A percentile compares a stretch with the other conserved stretches of the same genome.
phyloP scores from a whole-genome alignment of 1,140 invertebrate genomes.

The Megalopta genalis region DNA sequence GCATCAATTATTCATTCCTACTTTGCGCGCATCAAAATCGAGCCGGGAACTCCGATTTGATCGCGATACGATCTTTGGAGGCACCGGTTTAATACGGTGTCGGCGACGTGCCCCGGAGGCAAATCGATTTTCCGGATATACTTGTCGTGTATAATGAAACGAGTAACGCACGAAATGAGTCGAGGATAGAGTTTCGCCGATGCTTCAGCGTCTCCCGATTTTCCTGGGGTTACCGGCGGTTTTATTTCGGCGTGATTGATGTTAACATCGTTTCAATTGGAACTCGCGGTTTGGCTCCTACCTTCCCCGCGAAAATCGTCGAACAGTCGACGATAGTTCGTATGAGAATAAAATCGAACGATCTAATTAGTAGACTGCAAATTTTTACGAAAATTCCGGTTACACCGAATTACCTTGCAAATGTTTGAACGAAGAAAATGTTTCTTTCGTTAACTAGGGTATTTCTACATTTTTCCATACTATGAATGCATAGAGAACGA shows the following conservation, averaged over 20 bases:
- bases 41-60: constrained; percentile 41
- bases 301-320: too few relatives aligned
- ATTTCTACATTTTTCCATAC: too few relatives aligned
- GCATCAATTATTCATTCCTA: constrained; percentile 51
- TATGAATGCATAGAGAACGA: too few relatives aligned
- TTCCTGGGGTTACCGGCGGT: neutral
- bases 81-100: constrained; percentile 23
- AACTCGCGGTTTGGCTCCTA: too few relatives aligned
- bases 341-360: too few relatives aligned
- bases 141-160: constrained; percentile 42
- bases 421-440: too few relatives aligned
- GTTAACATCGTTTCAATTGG: neutral
- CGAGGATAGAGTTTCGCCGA: neutral
- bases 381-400: too few relatives aligned
- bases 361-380: too few relatives aligned
- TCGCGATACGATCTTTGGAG: constrained; percentile 37
- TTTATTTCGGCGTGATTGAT: constrained; percentile 28
- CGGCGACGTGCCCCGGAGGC: constrained; percentile 10
- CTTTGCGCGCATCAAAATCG: constrained; percentile 50
- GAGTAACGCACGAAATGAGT: constrained; percentile 34
- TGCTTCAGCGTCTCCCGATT: neutral
- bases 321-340: too few relatives aligned
- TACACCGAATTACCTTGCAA: too few relatives aligned
- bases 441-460: too few relatives aligned
- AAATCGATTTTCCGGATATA: constrained; percentile 35